Evolutionary conservation across 2,888 invertebrate genomes (phyloP), one percentile per base, ranked within the genome.

Genomic region (Lamellibrachia satsuma): DNA sequence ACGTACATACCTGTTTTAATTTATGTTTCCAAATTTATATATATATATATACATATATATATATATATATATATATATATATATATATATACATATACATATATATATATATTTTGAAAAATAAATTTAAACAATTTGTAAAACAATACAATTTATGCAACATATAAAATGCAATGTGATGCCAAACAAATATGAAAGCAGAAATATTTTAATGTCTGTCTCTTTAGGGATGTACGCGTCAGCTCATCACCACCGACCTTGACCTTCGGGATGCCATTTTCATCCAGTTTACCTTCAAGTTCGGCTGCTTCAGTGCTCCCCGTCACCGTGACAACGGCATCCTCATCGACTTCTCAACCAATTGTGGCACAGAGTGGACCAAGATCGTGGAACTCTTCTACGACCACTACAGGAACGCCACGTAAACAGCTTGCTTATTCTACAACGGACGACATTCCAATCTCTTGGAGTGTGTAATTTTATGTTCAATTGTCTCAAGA

Each of bases 201-300:
- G 3, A 27, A 22, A 91, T 11, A 27, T 51, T 2, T 91, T 15
- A 39, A 52, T 52, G 11, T 52, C 27, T 39, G 15, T 75, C 22
- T 52, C 94, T 94, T 22, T 94, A 97, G 97, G 95, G 94, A 8
- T 96, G 96, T 93, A 95, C 95, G 52, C 94, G 97, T 60, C 94
- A 95, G 90, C 93, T 96, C 75, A 95, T 95, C 39, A 96, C 96
- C 4, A 93, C 93, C 52, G 96, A 96, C 92, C 94, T 97, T 57
- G 96, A 97, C 94, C 95, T 97, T 90, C 94, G 94, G n/a, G 92
- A 94, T 7, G 96, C 96, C 9, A 95, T 95, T 90, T 96, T 95
- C 91, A 94, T 97, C 27, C 96, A 96, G 95, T 97, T 97, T 94
- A 95, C 96, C 94, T 96, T 97, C 93, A 94, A 95, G 93, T 96